Base-by-base conservation (phyloP, 2,113 vertebrate species). In the Xiphophorus maculatus region DNA sequence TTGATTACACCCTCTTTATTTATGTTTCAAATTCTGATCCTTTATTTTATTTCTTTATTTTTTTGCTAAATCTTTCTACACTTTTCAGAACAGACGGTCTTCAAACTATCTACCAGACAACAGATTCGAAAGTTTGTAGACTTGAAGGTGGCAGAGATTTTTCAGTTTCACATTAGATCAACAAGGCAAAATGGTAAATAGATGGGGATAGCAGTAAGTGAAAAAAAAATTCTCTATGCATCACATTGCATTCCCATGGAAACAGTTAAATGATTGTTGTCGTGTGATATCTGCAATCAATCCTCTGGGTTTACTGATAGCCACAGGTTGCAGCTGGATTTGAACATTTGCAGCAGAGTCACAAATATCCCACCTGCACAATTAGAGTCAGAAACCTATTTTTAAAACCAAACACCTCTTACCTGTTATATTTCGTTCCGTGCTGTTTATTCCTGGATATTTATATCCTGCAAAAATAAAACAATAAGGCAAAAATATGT, bases 191-290 rank as follows among this genome's bases (percentile, higher is more conserved):
- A 71, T 80, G 63, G 78, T 76, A 90, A 90, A 84, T 88, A 90
- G 88, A 90, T 77, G 84, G 79, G 88, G 66, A 71, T 74, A 79
- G 82, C 83, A 84, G 80, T 69, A 76, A 76, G 77, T 85, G 13
- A 70, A 28, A 66, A 74, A 77, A 85, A 69, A 71, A 54, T 60
- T 22, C 29, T 42, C 48, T 63, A 35, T 65, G 6, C 13, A 48
- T 81, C 77, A 81, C 60, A 79, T 74, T 67, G 68, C 64, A 85
- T 89, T 89, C 33, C 86, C 74, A 88, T 90, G 83, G 84, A 77
- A 83, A 92, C 82, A 77, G 80, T 62, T 60, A 78, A 73, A 77
- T 76, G 65, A 80, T 70, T 71, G 71, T 70, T 84, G 66, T 74
- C 67, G 66, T 80, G 84, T 1, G 10, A 63, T 62, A 58, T 32